Evolutionary conservation across 2,113 vertebrate genomes (phyloP).

Genomic region (Rhea americana): DNA sequence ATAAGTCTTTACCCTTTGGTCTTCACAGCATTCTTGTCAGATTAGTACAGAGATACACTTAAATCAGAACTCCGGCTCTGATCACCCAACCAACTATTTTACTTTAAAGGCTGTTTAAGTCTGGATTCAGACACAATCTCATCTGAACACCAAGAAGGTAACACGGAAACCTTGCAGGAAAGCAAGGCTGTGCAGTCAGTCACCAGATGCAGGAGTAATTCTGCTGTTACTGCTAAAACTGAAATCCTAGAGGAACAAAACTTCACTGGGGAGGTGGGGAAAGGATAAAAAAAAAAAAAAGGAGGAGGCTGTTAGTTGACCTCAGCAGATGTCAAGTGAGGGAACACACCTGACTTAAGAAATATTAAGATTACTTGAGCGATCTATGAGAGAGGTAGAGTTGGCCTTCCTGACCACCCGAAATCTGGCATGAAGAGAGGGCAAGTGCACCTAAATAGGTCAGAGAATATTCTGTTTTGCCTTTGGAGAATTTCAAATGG

Average conservation of each 20-base stretch:
- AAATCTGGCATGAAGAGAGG: neutral
- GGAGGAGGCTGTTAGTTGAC: neutral
- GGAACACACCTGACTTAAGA: neutral
- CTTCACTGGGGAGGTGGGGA: neutral
- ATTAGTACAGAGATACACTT: slow-evolving; percentile 39
- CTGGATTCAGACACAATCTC: neutral
- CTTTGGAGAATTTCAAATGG: neutral
- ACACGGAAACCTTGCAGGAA: rapidly evolving
- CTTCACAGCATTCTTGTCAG: slow-evolving; percentile 35
- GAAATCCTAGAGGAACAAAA: neutral
- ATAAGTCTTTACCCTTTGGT: slow-evolving; percentile 55
- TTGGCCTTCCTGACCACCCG: slow-evolving; percentile 44
- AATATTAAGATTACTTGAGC: neutral
- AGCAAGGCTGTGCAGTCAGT: neutral
- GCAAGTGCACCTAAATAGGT: slow-evolving; percentile 13
- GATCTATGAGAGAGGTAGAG: rapidly evolving
- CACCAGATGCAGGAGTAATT: neutral
- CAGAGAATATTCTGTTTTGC: neutral
- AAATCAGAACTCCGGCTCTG: slow-evolving; percentile 22
- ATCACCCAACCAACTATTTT: neutral
- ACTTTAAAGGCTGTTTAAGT: neutral
- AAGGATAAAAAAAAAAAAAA: neutral
- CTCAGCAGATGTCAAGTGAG: neutral
- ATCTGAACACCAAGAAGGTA: neutral
- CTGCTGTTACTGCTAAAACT: neutral